Evolutionary conservation across 2,113 vertebrate species (phyloP).

Genomic region (Phaethornis superciliosus): DNA sequence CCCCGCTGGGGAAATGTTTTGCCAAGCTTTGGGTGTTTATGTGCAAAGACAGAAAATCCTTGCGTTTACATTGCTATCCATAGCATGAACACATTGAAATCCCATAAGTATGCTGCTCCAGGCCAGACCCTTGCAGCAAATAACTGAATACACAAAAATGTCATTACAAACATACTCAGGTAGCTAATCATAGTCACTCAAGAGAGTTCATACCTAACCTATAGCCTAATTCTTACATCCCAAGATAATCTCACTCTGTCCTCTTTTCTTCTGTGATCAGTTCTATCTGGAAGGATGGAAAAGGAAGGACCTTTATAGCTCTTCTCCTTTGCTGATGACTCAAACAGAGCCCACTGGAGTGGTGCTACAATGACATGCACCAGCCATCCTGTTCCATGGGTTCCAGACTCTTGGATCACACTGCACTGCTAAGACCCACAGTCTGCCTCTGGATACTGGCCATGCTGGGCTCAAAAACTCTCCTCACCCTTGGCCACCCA

Average conservation of each 20-base stretch:
- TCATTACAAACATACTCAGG: background rate
- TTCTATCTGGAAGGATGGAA: background rate
- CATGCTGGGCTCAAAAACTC: rapidly evolving
- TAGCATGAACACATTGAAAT: background rate
- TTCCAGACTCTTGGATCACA: background rate
- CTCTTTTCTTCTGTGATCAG: background rate
- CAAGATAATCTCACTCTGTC: background rate
- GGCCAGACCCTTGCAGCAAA: background rate
- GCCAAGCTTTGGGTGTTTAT: background rate
- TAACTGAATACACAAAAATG: background rate
- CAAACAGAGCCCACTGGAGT: background rate
- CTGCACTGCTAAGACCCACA: background rate
- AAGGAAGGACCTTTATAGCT: background rate
- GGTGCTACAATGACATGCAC: background rate
- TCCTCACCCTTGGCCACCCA: background rate
- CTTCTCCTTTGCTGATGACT: background rate
- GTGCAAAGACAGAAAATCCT: background rate
- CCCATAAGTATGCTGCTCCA: background rate
- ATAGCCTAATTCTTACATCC: background rate
- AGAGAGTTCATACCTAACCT: background rate
- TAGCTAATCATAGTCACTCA: background rate
- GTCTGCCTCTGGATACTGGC: background rate
- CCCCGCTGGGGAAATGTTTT: background rate
- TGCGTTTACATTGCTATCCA: background rate
- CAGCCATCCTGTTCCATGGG: background rate